These are phyloP conservation scores for Callinectes sapidus DNA, from an alignment of 2,888 invertebrate species.

Conservation along the genomic window DNA sequence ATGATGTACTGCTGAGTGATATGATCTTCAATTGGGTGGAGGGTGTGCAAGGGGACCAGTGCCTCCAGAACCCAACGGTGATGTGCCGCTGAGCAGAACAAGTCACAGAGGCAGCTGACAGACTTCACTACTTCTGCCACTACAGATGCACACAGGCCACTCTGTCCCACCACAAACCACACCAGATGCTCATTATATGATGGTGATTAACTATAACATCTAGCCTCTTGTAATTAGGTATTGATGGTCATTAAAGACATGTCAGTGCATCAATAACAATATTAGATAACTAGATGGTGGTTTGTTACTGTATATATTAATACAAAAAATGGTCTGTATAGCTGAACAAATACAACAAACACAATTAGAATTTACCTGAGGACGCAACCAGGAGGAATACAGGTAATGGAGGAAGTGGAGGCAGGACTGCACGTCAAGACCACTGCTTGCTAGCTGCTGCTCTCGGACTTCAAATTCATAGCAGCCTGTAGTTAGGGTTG, in stretches of 20 bases:
- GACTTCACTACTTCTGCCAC: slow-evolving; percentile 70
- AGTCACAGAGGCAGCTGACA: slow-evolving; percentile 76
- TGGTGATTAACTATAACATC: neutral
- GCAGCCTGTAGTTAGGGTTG: slow-evolving; percentile 46
- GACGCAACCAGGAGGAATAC: slow-evolving; percentile 85
- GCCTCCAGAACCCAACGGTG: slow-evolving; percentile 87
- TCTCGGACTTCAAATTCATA: slow-evolving; percentile 72
- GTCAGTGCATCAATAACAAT: neutral
- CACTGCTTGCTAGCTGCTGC: slow-evolving; percentile 78
- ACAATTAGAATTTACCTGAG: slow-evolving; percentile 77
- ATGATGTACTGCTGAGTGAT: slow-evolving; percentile 84
- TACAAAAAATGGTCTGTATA: neutral
- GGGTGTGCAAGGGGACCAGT: slow-evolving; percentile 80
- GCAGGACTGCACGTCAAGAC: slow-evolving; percentile 93
- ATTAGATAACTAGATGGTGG: neutral
- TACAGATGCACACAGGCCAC: slow-evolving; percentile 69
- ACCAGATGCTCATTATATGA: neutral
- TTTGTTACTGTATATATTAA: neutral
- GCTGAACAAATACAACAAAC: neutral
- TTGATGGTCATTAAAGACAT: neutral
- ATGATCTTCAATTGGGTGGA: slow-evolving; percentile 85
- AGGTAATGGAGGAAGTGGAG: slow-evolving; percentile 93
- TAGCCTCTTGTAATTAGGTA: neutral
- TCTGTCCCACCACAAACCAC: slow-evolving; percentile 53
- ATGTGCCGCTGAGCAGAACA: slow-evolving; percentile 85